Base-by-base conservation (phyloP, 1,140 invertebrate genomes). In the Drosophila serrata region DNA sequence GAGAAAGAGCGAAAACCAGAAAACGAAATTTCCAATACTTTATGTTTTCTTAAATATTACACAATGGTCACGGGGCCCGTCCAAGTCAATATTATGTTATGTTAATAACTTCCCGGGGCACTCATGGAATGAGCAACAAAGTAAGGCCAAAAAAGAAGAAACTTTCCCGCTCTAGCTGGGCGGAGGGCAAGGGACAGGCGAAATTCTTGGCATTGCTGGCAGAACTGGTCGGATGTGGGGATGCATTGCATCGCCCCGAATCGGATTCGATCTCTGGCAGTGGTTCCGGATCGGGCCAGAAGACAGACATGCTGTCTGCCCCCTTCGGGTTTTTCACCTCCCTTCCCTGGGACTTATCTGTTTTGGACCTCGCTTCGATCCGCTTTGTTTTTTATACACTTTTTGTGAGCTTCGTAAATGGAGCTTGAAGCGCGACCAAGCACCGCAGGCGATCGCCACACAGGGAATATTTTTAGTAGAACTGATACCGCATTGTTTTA, bases 361-460 rank as follows among this genome's bases (percentile, higher is more conserved):
- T 77, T 77, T 77, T 68, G 62, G 74, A 48, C 74, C 74, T 72
- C 74, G 55, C 74, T 77, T 76, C 63, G 74, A 59, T 77, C 49
- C 63, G 74, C 61, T 65, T 64, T 76, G 60, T 73, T 57, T 39
- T 57, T 24, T 19, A n/a, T n/a, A n/a, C n/a, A 24, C 24, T 24
- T n/a, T 61, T 80, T 76, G 6, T 17, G 24, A n/a, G 17, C 33
- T n/a, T 82, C 73, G 77, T 82, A 77, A 87, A 87, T 82, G 85
- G 57, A 87, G 84, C 85, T 84, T 84, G 80, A 88, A 84, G 85
- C 75, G 80, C 68, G 75, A 80, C 72, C 80, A 80, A 73, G 84
- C 84, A 67, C 84, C 70, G 70, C 82, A 78, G 84, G 84, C 82
- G 85, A 82, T 65, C 12, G 7, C 3, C 37, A 35, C 69, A 72